phyloP scores from a whole-genome alignment of 2,797 vertebrate species.

The Alcedo atthis region DNA sequence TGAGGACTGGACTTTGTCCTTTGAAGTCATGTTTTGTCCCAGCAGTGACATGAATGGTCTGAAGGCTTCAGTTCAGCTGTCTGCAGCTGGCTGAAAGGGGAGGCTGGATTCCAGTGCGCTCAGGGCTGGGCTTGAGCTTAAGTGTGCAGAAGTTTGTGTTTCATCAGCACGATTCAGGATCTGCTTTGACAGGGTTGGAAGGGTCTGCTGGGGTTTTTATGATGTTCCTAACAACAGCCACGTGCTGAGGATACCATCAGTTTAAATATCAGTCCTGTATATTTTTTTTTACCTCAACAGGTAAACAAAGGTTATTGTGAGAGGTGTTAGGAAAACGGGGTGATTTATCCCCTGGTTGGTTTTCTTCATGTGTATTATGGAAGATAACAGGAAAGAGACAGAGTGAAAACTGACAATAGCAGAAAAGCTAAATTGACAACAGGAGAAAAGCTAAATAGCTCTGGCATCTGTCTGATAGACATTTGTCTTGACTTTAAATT shows the following conservation, averaged over 20 bases:
- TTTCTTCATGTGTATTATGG: background rate
- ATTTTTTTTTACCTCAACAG: background rate
- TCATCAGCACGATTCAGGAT: background rate
- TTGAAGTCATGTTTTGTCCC: conserved; percentile 18
- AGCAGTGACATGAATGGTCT: background rate
- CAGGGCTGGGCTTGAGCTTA: background rate
- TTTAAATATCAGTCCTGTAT: background rate
- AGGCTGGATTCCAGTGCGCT: background rate
- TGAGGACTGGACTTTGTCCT: background rate
- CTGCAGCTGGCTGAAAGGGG: conserved; percentile 40
- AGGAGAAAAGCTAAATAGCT: background rate
- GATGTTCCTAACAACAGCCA: background rate
- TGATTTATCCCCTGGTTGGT: background rate
- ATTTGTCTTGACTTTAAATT: background rate
- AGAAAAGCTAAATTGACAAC: background rate
- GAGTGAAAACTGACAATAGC: background rate
- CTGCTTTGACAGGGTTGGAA: background rate
- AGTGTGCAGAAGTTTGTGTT: background rate
- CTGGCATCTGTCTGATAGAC: background rate
- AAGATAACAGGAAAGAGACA: background rate
- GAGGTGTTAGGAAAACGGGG: background rate
- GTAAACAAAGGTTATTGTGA: background rate
- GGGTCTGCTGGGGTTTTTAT: background rate
- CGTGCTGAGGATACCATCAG: background rate
- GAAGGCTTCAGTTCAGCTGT: conserved; percentile 33